Percentiles rank a stretch among this genome's conserved stretches.
These are phyloP conservation scores for Cyanoramphus novaezelandiae DNA, from an alignment of 2,113 vertebrate genomes.

Conservation along the genomic window DNA sequence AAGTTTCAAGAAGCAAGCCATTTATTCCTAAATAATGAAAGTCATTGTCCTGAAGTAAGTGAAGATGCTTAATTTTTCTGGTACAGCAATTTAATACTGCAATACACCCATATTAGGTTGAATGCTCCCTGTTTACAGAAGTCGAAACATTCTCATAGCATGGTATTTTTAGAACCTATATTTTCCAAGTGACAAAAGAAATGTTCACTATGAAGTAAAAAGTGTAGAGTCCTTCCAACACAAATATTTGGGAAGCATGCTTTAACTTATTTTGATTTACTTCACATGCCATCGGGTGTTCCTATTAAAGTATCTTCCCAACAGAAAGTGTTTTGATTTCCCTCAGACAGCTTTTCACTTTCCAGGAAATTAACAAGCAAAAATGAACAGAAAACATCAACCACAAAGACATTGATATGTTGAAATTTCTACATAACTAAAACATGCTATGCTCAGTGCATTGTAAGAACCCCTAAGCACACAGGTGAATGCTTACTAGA, in stretches of 20 bases:
- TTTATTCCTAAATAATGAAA: not conserved
- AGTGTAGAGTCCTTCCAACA: conserved; percentile 26
- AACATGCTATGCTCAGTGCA: not conserved
- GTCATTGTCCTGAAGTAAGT: not conserved
- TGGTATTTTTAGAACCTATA: conserved; percentile 49
- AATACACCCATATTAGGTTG: not conserved
- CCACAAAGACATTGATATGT: not conserved
- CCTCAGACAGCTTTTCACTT: conserved; percentile 6
- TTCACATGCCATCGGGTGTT: conserved; percentile 12
- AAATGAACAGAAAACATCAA: not conserved
- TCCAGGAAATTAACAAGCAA: not conserved
- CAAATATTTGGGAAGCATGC: conserved; percentile 52
- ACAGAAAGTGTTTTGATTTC: not conserved
- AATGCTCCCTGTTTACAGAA: not conserved
- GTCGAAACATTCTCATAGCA: conserved; percentile 15
- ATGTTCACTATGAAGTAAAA: conserved; percentile 36
- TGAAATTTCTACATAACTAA: not conserved
- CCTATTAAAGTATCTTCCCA: conserved; percentile 15
- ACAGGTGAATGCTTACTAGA: not conserved
- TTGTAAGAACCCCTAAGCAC: not conserved
- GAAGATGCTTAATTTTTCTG: not conserved
- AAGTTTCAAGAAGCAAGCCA: not conserved
- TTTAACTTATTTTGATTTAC: conserved; percentile 61
- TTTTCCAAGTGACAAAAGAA: conserved; percentile 59
- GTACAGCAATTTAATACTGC: not conserved